phyloP scores from a whole-genome alignment of 2,113 vertebrate genomes.

The Pandion haliaetus region DNA sequence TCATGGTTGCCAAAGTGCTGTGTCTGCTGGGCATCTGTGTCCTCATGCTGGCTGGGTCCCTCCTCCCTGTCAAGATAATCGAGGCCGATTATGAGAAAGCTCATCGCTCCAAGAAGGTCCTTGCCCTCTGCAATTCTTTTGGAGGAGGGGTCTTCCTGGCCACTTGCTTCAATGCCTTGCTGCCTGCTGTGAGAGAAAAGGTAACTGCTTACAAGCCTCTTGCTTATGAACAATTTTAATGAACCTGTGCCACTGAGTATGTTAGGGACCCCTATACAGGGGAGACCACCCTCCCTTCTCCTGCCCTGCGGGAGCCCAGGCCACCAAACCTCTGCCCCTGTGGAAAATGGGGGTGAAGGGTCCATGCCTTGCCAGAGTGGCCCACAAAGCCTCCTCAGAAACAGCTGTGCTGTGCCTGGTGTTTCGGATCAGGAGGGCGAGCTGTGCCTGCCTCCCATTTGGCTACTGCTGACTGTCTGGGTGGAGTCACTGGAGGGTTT shows the following conservation, averaged over 20 bases:
- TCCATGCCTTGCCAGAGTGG: accelerated
- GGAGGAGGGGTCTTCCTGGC: conserved; percentile 91
- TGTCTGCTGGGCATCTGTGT: conserved; percentile 83
- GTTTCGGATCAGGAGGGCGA: accelerated
- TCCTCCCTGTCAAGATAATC: conserved; percentile 85
- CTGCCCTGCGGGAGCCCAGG: not conserved
- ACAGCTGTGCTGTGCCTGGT: not conserved
- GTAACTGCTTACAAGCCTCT: conserved; percentile 8
- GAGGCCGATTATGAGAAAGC: conserved; percentile 80
- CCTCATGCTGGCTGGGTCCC: conserved; percentile 85
- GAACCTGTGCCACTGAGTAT: not conserved
- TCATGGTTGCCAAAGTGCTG: conserved; percentile 83
- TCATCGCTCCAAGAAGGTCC: conserved; percentile 70
- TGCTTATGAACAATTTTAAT: no score
- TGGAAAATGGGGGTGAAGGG: not conserved
- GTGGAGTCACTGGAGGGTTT: accelerated
- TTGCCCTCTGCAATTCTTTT: conserved; percentile 86
- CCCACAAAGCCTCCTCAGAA: not conserved
- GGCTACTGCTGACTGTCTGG: accelerated
- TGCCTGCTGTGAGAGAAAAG: conserved; percentile 88
- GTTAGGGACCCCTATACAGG: accelerated
- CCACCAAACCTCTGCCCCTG: not conserved
- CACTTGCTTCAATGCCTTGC: conserved; percentile 90
- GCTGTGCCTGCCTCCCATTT: accelerated
- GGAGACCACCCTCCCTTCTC: not conserved